These are phyloP conservation scores for Patella caerulea DNA, from an alignment of 2,888 invertebrate species.

Conservation along the genomic window DNA sequence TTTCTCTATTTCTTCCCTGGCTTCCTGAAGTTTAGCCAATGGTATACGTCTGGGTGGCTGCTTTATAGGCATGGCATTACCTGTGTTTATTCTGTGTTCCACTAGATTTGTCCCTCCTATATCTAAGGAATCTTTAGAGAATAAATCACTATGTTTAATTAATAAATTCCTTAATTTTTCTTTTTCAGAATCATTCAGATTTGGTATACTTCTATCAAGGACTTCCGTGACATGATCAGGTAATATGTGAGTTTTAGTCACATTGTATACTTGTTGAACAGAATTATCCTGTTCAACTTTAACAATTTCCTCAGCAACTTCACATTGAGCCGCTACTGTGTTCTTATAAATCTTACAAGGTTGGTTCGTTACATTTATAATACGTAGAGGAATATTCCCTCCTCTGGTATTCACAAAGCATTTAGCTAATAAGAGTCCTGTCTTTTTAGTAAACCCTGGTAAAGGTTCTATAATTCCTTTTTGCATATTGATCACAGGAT, in stretches of 20 bases:
- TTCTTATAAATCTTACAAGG: not conserved
- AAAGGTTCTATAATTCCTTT: not conserved
- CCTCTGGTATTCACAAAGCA: not conserved
- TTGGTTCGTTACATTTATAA: not conserved
- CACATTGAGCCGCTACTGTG: not conserved
- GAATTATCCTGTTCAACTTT: too few species aligned
- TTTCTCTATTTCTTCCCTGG: too few species aligned
- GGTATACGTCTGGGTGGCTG: too few species aligned
- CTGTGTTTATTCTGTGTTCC: too few species aligned
- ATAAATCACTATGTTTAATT: too few species aligned
- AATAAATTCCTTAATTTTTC: not conserved
- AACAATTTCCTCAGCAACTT: not conserved
- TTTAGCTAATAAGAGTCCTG: not conserved
- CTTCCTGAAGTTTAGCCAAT: too few species aligned
- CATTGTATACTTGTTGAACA: too few species aligned
- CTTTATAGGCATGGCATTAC: too few species aligned
- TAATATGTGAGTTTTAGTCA: too few species aligned
- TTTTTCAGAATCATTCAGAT: not conserved
- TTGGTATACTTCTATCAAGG: not conserved
- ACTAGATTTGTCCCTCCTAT: too few species aligned
- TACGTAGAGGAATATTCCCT: not conserved
- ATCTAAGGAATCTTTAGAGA: too few species aligned
- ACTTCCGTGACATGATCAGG: not conserved
- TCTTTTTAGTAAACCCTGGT: not conserved
- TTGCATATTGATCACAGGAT: not conserved